Conservation (phyloP, 2,797 vertebrate genomes). For the Lemur catta region DNA sequence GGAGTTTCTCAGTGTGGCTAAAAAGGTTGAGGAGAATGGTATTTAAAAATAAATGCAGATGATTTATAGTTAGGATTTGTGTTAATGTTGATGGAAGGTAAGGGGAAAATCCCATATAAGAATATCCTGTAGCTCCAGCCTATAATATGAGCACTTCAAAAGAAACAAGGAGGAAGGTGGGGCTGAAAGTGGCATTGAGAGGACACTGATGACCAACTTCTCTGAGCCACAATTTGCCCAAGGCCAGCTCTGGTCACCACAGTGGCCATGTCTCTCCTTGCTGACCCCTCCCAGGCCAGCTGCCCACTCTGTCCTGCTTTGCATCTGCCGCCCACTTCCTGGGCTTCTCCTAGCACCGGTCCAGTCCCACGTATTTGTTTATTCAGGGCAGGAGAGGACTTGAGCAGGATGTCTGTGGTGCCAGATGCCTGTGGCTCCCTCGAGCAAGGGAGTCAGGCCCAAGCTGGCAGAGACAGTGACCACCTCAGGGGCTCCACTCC, state of each 20-base stretch:
- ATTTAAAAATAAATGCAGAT: background rate
- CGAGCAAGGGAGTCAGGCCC: background rate
- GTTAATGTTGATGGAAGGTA: background rate
- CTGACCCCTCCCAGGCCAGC: background rate
- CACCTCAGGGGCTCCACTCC: background rate
- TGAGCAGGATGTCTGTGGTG: background rate
- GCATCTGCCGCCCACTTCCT: background rate
- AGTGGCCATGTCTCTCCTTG: background rate
- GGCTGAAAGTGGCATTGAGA: background rate
- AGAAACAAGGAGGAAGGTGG: background rate
- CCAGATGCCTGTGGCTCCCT: background rate
- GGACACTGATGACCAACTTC: background rate
- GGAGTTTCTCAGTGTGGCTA: background rate
- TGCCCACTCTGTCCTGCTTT: background rate
- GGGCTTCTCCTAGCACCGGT: background rate
- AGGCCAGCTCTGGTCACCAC: background rate
- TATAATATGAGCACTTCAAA: background rate
- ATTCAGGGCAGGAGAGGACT: background rate
- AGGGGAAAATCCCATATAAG: background rate
- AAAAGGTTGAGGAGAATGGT: background rate
- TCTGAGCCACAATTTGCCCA: background rate
- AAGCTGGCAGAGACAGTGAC: background rate
- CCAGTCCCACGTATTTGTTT: background rate
- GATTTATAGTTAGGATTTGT: background rate
- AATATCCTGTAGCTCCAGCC: background rate